These are phyloP conservation scores for Pentamera pediparva DNA, from an alignment of 53 echinoderm and acorn worm genomes.

Conservation along the genomic window DNA sequence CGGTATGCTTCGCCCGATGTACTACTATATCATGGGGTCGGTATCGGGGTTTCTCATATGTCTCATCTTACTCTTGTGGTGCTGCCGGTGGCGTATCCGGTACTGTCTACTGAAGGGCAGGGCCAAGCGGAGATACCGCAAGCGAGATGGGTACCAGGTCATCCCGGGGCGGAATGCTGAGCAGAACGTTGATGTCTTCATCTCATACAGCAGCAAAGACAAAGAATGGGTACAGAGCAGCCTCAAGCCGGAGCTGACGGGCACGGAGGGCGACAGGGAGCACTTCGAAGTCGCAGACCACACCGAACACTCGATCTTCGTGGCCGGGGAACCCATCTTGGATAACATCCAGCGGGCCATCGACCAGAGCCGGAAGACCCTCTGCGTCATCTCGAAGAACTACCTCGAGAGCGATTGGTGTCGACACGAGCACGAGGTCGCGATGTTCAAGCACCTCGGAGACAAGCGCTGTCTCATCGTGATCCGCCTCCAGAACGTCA, in stretches of 20 bases:
- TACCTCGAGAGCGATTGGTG: constrained; percentile 84
- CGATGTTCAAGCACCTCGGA: constrained; percentile 64
- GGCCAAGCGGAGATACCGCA: background rate
- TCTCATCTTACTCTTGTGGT: background rate
- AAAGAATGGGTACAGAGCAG: constrained; percentile 55
- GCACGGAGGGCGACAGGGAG: background rate
- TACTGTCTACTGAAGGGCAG: constrained; percentile 16
- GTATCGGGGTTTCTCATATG: background rate
- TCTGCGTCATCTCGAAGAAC: constrained; percentile 70
- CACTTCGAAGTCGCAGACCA: constrained; percentile 59
- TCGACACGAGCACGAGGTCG: constrained; percentile 64
- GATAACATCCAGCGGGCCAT: constrained; percentile 73
- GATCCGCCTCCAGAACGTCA: constrained; percentile 66
- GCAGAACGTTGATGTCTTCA: constrained; percentile 68
- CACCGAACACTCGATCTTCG: constrained; percentile 62
- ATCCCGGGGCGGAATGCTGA: constrained; percentile 37
- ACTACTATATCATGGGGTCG: background rate
- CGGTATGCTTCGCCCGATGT: constrained; percentile 1
- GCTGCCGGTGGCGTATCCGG: constrained; percentile 11
- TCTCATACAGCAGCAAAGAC: constrained; percentile 65
- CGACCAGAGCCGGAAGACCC: constrained; percentile 59
- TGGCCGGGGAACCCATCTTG: constrained; percentile 48
- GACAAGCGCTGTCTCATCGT: constrained; percentile 67
- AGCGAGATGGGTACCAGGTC: constrained; percentile 2
- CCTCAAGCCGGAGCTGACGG: constrained; percentile 46